Evolutionary conservation across 2,797 vertebrate genomes (phyloP), one percentile per base, ranked within the genome.

Genomic region (Acridotheres tristis): DNA sequence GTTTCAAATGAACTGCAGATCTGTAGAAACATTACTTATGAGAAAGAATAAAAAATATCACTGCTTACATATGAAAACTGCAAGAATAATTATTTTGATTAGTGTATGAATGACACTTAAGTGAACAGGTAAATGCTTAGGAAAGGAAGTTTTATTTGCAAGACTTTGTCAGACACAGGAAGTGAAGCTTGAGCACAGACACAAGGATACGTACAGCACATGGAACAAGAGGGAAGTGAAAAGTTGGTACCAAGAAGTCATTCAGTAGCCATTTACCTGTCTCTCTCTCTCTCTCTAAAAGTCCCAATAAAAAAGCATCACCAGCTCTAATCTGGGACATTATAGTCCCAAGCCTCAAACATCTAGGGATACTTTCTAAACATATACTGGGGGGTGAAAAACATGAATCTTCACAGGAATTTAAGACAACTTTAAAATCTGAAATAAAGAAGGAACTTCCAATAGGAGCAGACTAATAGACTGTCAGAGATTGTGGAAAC

Each of bases 1-100:
- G 92, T 76, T 96, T 95, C 96, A 91, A 91, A 91, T 34, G 34
- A 96, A 92, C 62, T 30, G 79, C 55, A 59, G 12, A 84, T 90
- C 92, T 90, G 92, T 93, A 89, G 89, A 96, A 96, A 83, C 83
- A 93, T 76, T 90, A 89, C 65, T 88, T 96, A 83, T 2, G 29
- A 93, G 55, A 92, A 86, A 9, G 51, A 95, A 94, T 84, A 86
- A 93, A 93, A 94, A 96, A 96, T 88, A 95, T 42, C 79, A 67
- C 59, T 32, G 48, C 57, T 91, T 88, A 91, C 91, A 90, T 43
- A 77, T 2, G 10, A 91, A 59, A 86, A n/a, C 32, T 19, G 15
- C n/a, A 88, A 77, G 32, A 88, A 84, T 13, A 75, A 73, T 54
- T 0, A 0, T 50, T 93, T 54, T 72, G 36, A 86, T 32, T 3